Percentiles rank a stretch among this genome's conserved stretches.
Evolutionary conservation across 2,888 invertebrate genomes (phyloP).

Genomic region (Lysandra bellargus): DNA sequence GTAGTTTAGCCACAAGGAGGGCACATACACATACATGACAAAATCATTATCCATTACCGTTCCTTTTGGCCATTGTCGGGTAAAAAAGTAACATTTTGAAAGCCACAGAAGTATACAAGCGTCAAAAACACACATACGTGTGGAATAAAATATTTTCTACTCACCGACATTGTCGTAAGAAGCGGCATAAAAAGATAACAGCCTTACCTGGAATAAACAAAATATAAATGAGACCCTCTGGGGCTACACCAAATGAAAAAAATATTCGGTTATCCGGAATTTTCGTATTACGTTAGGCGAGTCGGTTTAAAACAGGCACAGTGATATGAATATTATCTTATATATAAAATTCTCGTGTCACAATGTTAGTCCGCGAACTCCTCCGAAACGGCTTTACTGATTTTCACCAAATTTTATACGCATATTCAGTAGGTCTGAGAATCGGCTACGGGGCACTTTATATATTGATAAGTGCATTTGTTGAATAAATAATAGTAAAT

Average conservation of each 20-base stretch:
- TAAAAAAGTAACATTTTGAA: not conserved
- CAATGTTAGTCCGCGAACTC: too few relatives aligned
- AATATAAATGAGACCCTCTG: conserved; percentile 16
- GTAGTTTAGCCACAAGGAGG: too few relatives aligned
- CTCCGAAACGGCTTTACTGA: too few relatives aligned
- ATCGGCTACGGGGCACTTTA: too few relatives aligned
- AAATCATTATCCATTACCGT: too few relatives aligned
- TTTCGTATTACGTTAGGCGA: not conserved
- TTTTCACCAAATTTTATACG: too few relatives aligned
- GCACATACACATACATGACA: too few relatives aligned
- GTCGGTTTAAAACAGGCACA: not conserved
- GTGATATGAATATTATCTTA: not conserved
- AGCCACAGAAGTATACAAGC: not conserved
- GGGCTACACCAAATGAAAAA: conserved; percentile 17
- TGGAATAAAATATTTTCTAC: conserved; percentile 9
- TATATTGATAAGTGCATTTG: too few relatives aligned
- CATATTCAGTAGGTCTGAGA: too few relatives aligned
- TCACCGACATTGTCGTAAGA: conserved; percentile 5
- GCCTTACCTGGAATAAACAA: conserved; percentile 25
- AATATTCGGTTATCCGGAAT: conserved; percentile 18
- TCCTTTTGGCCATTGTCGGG: too few relatives aligned
- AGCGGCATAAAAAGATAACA: conserved; percentile 22
- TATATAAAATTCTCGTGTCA: too few relatives aligned
- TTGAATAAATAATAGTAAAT: too few relatives aligned
- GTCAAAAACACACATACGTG: not conserved